Base-by-base conservation (phyloP, 2,888 invertebrate genomes). In the Chrysodeixis includens region DNA sequence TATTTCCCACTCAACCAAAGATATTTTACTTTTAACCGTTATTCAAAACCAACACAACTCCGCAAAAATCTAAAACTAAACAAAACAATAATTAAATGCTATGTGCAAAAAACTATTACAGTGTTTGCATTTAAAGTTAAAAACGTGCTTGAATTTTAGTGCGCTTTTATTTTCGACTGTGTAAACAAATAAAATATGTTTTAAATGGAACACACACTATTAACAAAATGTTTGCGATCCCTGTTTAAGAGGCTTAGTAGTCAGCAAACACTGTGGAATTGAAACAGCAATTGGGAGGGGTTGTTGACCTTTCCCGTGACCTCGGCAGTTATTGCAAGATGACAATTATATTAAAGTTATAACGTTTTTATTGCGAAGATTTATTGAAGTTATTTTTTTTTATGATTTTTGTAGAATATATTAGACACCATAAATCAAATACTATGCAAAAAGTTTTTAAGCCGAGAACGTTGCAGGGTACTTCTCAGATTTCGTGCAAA, bases 241-340 rank as follows among this genome's bases (percentile, higher is more conserved):
- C 62, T 71, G 18, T 40, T 51, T 32, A 22, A 49, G n/a, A 57
- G 53, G 49, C 63, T 51, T 32, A 54, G 35, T 46, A 59, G 63
- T 64, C 56, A 56, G 69, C 72, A 77, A 78, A 78, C 76, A 69
- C 51, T 55, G 65, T 18, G 53, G 71, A 78, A 75, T 77, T 79
- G 62, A 65, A 75, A 79, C 71, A 76, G 72, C 63, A 78, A 64
- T 30, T 58, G 30, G 53, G 51, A n/a, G 8, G 22, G 51, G 76
- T 56, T 14, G 56, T 40, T 51, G 58, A 77, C 56, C 62, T 61
- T 59, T 8, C 20, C 44, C 53, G 52, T 60, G 56, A 74, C 66
- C 57, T 62, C 46, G 49, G 51, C 62, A 58, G 32, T 51, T 40
- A 58, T 62, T 49, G 46, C 35, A 12, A 46, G 18, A 8, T 18